These are phyloP conservation scores for Bettongia penicillata DNA, from an alignment of 2,113 vertebrate species.

Conservation along the genomic window DNA sequence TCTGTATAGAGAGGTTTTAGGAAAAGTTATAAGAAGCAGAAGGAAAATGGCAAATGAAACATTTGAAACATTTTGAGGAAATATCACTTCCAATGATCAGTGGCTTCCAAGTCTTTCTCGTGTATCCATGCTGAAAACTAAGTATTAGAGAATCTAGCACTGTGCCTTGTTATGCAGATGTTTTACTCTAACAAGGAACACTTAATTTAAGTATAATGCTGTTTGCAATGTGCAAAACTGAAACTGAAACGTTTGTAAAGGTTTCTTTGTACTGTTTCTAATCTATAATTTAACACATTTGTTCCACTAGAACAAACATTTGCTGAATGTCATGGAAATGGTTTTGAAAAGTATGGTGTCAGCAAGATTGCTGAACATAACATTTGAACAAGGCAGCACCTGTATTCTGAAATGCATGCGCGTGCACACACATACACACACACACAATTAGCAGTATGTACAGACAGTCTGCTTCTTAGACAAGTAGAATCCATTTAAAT, in stretches of 20 bases:
- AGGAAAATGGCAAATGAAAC: not conserved
- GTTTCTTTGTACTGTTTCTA: constrained; percentile 66
- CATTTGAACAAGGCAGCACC: constrained; percentile 43
- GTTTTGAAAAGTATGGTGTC: constrained; percentile 67
- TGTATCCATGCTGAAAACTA: not conserved
- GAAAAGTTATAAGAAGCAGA: not conserved
- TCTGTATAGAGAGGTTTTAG: not conserved
- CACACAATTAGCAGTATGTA: constrained; percentile 25
- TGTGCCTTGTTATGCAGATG: not conserved
- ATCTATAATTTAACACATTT: constrained; percentile 76
- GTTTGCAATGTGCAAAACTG: constrained; percentile 50
- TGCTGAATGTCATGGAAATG: constrained; percentile 64
- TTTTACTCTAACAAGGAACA: constrained; percentile 45
- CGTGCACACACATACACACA: not conserved
- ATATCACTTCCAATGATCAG: not conserved
- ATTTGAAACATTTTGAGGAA: not conserved
- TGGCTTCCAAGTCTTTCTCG: constrained; percentile 10
- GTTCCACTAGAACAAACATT: constrained; percentile 71
- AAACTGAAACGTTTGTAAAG: constrained; percentile 60
- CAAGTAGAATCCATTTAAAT: not conserved
- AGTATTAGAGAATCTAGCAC: not conserved
- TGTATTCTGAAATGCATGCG: not conserved
- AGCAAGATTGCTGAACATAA: constrained; percentile 58
- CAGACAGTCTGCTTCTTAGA: not conserved
- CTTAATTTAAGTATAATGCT: constrained; percentile 54